Evolutionary conservation across 2,113 vertebrate species (phyloP).

Genomic region (Eudorcas thomsonii): DNA sequence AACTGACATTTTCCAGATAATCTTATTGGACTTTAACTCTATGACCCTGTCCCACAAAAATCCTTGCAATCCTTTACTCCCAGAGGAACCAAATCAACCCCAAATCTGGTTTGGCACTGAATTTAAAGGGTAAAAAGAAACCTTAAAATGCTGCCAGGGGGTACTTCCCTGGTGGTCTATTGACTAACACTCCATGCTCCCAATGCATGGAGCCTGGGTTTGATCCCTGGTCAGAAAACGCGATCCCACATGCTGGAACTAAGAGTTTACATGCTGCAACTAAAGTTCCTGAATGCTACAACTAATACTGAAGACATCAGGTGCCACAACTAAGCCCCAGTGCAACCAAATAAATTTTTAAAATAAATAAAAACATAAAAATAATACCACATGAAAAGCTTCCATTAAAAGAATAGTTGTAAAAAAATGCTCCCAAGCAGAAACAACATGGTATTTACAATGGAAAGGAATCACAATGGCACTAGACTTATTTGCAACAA

Average conservation of each 20-base stretch:
- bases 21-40: neutral
- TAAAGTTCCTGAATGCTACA: too few species aligned
- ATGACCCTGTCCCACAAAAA: neutral
- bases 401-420: neutral
- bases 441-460: neutral
- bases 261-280: neutral
- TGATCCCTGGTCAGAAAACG: neutral
- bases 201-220: neutral
- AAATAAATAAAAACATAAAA: neutral
- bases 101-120: neutral
- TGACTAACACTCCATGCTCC: neutral
- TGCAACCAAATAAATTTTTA: neutral
- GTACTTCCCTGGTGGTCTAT: neutral
- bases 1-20: neutral
- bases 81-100: neutral
- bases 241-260: neutral
- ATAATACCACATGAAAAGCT: neutral
- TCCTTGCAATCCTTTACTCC: neutral
- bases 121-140: slow-evolving; percentile 20
- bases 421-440: neutral
- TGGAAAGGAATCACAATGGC: neutral
- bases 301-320: neutral
- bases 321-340: neutral
- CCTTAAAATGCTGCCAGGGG: neutral
- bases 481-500: neutral